Evolutionary conservation across 2,888 invertebrate genomes (phyloP).

Genomic region (Oxyteleia sp.): DNA sequence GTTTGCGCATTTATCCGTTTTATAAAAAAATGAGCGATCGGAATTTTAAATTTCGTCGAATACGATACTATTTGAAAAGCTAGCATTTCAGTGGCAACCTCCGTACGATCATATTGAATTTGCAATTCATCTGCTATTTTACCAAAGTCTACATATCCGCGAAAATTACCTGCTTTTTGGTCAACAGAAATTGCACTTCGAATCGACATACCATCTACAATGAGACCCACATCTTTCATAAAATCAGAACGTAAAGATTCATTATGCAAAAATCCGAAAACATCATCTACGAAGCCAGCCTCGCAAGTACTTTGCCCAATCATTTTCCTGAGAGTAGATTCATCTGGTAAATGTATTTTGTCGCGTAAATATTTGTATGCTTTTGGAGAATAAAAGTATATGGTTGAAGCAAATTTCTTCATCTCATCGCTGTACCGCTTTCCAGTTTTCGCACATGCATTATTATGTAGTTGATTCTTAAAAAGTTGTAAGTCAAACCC

Average conservation of each 20-base stretch:
- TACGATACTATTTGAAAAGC: conserved; percentile 20
- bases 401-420: neutral
- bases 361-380: neutral
- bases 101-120: neutral
- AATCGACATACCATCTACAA: conserved; percentile 22
- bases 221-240: conserved; percentile 4
- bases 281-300: neutral
- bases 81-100: conserved; percentile 29
- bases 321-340: conserved; percentile 16
- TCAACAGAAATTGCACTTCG: conserved; percentile 19
- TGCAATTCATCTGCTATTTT: conserved; percentile 16
- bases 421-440: neutral
- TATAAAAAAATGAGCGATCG: conserved; percentile 28
- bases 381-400: neutral
- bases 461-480: too few species aligned
- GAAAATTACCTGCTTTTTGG: conserved; percentile 3
- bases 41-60: conserved; percentile 30
- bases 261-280: conserved; percentile 7
- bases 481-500: too few species aligned
- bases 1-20: conserved; percentile 17
- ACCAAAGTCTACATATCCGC: conserved; percentile 22
- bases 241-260: neutral
- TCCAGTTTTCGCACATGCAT: neutral
- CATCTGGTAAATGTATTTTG: neutral
- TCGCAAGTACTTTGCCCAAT: conserved; percentile 4